Conservation (phyloP, 2,888 invertebrate species). For the Periphyllus acericola region DNA sequence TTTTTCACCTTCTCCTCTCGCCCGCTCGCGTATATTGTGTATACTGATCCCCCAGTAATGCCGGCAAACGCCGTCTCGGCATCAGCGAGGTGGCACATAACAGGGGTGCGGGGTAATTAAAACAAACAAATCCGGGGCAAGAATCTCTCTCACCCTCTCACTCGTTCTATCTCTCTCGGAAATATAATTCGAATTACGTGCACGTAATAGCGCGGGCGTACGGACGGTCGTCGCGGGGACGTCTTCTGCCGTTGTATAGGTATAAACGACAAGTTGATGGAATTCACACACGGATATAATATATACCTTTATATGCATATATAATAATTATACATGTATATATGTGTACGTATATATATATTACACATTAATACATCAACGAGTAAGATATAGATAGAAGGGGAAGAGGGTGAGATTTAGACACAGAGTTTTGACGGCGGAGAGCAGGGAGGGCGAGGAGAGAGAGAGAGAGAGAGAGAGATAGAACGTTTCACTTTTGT, state of each 20-base stretch:
- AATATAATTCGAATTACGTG: constrained; percentile 56
- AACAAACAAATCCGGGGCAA: constrained; percentile 44
- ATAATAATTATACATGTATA: not conserved
- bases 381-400: not conserved
- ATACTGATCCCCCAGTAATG: not conserved
- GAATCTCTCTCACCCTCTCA: not conserved
- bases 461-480: not conserved
- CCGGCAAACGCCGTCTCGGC: not conserved
- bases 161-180: not conserved
- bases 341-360: not conserved
- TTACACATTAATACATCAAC: constrained; percentile 29
- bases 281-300: constrained; percentile 38
- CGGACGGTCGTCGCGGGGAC: constrained; percentile 7
- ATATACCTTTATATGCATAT: not conserved
- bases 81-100: not conserved
- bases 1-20: not conserved
- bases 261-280: constrained; percentile 46
- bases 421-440: no score
- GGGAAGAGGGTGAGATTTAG: no score
- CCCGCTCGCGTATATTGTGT: not conserved
- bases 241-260: constrained; percentile 11
- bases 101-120: constrained; percentile 41
- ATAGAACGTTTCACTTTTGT: not conserved
- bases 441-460: not conserved
- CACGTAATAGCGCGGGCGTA: not conserved